Evolutionary conservation across 2,888 invertebrate species (phyloP).

Genomic region (Caenorhabditis angaria): DNA sequence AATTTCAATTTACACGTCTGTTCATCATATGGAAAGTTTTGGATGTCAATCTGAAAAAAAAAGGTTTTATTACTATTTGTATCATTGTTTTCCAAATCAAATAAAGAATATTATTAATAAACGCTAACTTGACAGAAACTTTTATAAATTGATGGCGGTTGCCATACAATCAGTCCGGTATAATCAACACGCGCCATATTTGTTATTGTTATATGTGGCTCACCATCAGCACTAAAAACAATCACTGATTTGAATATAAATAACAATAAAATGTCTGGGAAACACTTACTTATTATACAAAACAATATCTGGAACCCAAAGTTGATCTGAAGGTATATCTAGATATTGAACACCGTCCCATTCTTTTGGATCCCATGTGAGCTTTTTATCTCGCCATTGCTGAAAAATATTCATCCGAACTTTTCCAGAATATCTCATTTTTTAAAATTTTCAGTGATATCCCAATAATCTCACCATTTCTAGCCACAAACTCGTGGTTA

Average conservation of each 20-base stretch:
- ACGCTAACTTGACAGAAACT: slow-evolving; percentile 55
- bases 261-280: background rate
- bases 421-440: background rate
- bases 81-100: background rate
- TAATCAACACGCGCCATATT: slow-evolving; percentile 57
- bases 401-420: slow-evolving; percentile 17
- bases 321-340: slow-evolving; percentile 93
- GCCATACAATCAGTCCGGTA: slow-evolving; percentile 59
- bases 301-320: slow-evolving; percentile 94
- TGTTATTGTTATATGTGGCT: slow-evolving; percentile 59
- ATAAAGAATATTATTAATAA: background rate
- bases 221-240: slow-evolving; percentile 61
- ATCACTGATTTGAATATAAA: background rate
- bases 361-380: slow-evolving; percentile 88
- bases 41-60: slow-evolving; percentile 72
- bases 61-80: too few relatives aligned
- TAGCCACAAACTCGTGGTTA: slow-evolving; percentile 62
- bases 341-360: slow-evolving; percentile 93
- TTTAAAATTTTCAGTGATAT: background rate
- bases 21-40: slow-evolving; percentile 70
- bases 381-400: slow-evolving; percentile 92
- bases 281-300: slow-evolving; percentile 83
- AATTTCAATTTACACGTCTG: slow-evolving; percentile 61
- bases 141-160: slow-evolving; percentile 63
- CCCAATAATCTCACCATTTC: slow-evolving; percentile 50